Base-by-base conservation (phyloP, 2,888 invertebrate species). In the Tortricodes alternella region DNA sequence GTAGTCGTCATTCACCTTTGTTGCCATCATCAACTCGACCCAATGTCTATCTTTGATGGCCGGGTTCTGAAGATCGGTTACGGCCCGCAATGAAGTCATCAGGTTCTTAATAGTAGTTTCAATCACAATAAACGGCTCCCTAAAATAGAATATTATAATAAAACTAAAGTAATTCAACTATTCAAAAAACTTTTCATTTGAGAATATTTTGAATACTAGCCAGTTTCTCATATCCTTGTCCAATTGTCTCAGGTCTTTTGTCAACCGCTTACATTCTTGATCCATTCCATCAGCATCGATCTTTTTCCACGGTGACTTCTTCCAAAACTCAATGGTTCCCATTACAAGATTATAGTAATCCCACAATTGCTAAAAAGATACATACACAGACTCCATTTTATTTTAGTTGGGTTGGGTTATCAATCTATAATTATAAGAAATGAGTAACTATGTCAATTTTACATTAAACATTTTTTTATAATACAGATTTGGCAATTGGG, bases 211-310 rank as follows among this genome's bases (percentile, higher is more conserved):
- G 13, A 8, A 9, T 6, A 63, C 85, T 71, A 68, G 94, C 96
- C 94, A 94, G 46, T 68, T 75, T 76, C 96, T 93, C 77, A 96
- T 92, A 62, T 96, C 96, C 71, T 97, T 97, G 59, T 96, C 95
- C 71, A 98, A 85, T 24, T 92, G 93, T 65, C 96, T 92, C 23
- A 97, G 80, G 67, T 97, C 97, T 74, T 97, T 97, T 0, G 95
- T 94, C 75, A 98, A 96, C 68, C 96, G 95, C 81, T 98, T 98
- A 85, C 98, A 96, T 75, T 98, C 98, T 80, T 96, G 94, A 75
- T 98, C 98, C 96, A 98, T 97, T 50, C 94, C 94, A 71, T 98
- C 98, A 1, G 98, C 96, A 71, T 98, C 97, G 58, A 98, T 97
- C 74, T 96, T 96, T 74, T 95, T 95, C 98, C 98, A 99, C 0